These are phyloP conservation scores for Carabus problematicus DNA, from an alignment of 2,888 invertebrate species.

Conservation along the genomic window DNA sequence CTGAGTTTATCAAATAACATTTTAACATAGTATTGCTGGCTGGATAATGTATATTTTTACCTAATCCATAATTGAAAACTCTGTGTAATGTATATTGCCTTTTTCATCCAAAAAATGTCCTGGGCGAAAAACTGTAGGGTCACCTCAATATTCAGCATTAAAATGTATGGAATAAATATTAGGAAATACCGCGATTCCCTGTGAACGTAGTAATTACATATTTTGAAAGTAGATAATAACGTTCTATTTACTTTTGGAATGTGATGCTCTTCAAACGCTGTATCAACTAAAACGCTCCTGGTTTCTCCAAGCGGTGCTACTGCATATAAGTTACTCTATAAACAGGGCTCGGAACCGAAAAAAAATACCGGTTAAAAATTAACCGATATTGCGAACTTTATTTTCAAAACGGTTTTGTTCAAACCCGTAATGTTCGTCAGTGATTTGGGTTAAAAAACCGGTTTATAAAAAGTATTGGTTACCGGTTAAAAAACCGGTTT, in stretches of 20 bases:
- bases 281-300: conserved; percentile 62
- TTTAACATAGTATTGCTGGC: conserved; percentile 12
- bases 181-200: conserved; percentile 55
- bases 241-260: conserved; percentile 53
- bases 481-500: too few relatives aligned
- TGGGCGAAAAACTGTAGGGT: conserved; percentile 69
- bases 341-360: too few relatives aligned
- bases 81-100: conserved; percentile 52
- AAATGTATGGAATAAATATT: conserved; percentile 62
- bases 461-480: too few relatives aligned
- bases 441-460: too few relatives aligned
- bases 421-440: too few relatives aligned
- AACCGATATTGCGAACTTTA: too few relatives aligned
- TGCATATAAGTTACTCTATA: conserved; percentile 61
- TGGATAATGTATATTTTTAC: conserved; percentile 48
- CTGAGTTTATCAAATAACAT: conserved; percentile 55
- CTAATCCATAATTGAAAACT: conserved; percentile 57
- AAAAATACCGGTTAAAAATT: too few relatives aligned
- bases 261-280: conserved; percentile 63
- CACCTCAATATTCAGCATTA: conserved; percentile 65
- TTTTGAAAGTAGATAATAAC: not conserved
- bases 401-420: too few relatives aligned
- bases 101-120: conserved; percentile 66
- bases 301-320: conserved; percentile 62
- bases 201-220: conserved; percentile 34